Evolutionary conservation across 2,797 vertebrate species (phyloP), one percentile per base, ranked within the genome.

Genomic region (Phataginus tetradactyla): DNA sequence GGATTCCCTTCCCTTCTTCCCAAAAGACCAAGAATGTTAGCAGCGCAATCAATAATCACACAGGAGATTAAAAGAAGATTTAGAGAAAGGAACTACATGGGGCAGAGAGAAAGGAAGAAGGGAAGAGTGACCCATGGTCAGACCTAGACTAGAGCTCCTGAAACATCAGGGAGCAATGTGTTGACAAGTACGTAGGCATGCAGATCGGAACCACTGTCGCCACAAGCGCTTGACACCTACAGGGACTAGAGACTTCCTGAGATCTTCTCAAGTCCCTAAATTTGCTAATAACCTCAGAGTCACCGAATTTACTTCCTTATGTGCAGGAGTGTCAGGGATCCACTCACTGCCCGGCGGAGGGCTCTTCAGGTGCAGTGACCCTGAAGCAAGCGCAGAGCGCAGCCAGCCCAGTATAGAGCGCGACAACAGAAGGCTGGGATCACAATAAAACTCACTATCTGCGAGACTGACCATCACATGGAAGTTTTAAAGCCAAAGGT

Each of bases 1-100:
- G 66, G 37, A 83, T 95, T 81, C 92, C 59, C 84, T 85, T 89
- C 42, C 71, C 55, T 86, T 91, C 89, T 89, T 83, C 37, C 21
- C 37, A n/a, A 81, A 93, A 72, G 27, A 64, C 45, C 57, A 75
- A 45, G 88, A 59, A 84, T 11, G 10, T 66, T 85, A 80, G 64
- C 12, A 92, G 27, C 57, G 18, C 12, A 78, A 59, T 95, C 84
- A 85, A 69, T 78, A 71, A 95, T 85, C n/a, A 37, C 80, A 85
- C 4, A 51, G 69, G 29, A 96, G 45, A 69, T 92, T 14, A 18
- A 94, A 74, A 77, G 61, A 68, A 13, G 53, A 84, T 1, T 59
- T 55, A 79, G 37, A 88, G 10, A 79, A 68, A 27, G 25, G n/a
- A 32, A 90, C 71, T 71, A 51, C 20, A 15, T 39, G 34, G 27